Percentiles rank a stretch among this genome's conserved stretches.
Evolutionary conservation across 1,140 invertebrate genomes (phyloP).

Genomic region (Chironomus striatipennis): DNA sequence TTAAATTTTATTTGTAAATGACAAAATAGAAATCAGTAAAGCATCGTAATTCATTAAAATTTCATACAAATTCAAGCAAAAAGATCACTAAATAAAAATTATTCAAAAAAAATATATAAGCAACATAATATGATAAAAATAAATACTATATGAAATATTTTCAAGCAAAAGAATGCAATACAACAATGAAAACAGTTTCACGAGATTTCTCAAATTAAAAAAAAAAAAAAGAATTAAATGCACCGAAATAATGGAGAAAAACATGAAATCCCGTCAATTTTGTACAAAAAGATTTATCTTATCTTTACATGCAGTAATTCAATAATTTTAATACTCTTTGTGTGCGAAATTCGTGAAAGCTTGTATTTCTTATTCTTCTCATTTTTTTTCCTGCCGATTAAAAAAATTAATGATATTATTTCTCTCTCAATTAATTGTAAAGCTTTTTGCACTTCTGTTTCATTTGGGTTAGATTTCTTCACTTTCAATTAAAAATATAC

Average conservation of each 20-base stretch:
- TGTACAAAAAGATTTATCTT: neutral
- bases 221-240: too few relatives aligned
- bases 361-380: neutral
- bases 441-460: slow-evolving; percentile 3
- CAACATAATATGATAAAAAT: too few relatives aligned
- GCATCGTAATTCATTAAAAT: too few relatives aligned
- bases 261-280: neutral
- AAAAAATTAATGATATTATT: neutral
- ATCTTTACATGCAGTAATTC: neutral
- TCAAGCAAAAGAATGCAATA: too few relatives aligned
- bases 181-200: too few relatives aligned
- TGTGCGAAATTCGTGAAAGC: slow-evolving; percentile 6
- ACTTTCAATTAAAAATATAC: slow-evolving; percentile 9
- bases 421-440: neutral
- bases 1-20: too few relatives aligned
- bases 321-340: neutral
- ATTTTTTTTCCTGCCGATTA: neutral
- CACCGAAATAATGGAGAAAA: neutral
- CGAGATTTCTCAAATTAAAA: too few relatives aligned
- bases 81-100: too few relatives aligned
- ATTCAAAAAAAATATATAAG: too few relatives aligned
- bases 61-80: too few relatives aligned
- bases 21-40: too few relatives aligned
- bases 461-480: slow-evolving; percentile 13
- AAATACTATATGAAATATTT: too few relatives aligned